phyloP scores from a whole-genome alignment of 2,797 vertebrate genomes.

The Hafferia zeledoni region DNA sequence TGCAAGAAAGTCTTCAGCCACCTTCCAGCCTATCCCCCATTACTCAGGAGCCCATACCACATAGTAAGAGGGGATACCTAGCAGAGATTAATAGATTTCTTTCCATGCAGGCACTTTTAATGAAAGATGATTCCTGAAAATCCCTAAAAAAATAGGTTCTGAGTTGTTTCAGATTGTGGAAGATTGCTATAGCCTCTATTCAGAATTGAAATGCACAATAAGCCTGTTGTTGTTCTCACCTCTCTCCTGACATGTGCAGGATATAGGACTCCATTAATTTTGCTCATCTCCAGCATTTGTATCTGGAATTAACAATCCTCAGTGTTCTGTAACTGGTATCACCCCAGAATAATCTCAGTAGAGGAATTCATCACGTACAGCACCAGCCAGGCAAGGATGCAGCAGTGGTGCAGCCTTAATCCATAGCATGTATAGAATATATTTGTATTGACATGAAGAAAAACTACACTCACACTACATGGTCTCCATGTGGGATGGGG shows the following conservation, averaged over 20 bases:
- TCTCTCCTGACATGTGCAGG: background rate
- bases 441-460: fast-evolving
- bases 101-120: background rate
- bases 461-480: fast-evolving
- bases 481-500: background rate
- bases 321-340: background rate
- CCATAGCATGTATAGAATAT: background rate
- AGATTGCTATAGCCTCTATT: background rate
- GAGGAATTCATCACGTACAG: background rate
- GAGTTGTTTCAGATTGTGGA: background rate
- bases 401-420: background rate
- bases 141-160: background rate
- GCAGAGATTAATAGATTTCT: background rate
- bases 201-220: background rate
- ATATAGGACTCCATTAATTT: background rate
- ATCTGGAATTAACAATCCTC: background rate
- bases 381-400: background rate
- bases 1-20: background rate
- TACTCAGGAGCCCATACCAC: background rate
- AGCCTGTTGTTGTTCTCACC: background rate
- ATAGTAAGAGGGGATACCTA: background rate
- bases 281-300: background rate
- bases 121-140: background rate
- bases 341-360: background rate
- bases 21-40: background rate